These are phyloP conservation scores for Clavelina lepadiformis DNA, from an alignment of 23 tunicate genomes.

Conservation along the genomic window DNA sequence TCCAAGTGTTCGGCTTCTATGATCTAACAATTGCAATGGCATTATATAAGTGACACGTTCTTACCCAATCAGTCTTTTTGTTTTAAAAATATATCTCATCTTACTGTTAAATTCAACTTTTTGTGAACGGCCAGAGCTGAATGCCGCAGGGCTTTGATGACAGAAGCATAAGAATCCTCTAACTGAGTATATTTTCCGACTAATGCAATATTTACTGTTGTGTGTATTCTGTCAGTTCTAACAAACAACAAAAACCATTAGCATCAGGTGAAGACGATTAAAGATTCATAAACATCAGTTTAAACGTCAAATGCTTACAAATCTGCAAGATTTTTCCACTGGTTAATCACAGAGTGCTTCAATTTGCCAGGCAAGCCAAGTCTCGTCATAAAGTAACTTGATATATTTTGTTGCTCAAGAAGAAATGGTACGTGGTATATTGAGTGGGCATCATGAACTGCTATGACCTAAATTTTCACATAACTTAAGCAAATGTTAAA, in stretches of 20 bases:
- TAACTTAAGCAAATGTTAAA: not conserved
- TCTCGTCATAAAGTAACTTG: slow-evolving; percentile 46
- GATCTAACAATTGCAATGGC: slow-evolving; percentile 34
- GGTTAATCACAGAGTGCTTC: slow-evolving; percentile 15
- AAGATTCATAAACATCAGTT: not conserved
- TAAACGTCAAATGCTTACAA: slow-evolving; percentile 23
- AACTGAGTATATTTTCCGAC: slow-evolving; percentile 93
- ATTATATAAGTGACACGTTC: not conserved
- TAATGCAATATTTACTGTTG: slow-evolving; percentile 54
- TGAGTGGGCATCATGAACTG: slow-evolving; percentile 78
- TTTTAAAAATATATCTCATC: not conserved
- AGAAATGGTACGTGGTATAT: slow-evolving; percentile 80
- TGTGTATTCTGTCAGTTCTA: slow-evolving; percentile 62
- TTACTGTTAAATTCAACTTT: slow-evolving; percentile 67
- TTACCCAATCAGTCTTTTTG: not conserved
- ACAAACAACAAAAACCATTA: not conserved
- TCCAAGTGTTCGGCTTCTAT: slow-evolving; percentile 73
- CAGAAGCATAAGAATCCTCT: slow-evolving; percentile 93
- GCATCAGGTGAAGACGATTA: not conserved
- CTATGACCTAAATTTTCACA: slow-evolving; percentile 45
- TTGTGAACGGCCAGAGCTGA: slow-evolving; percentile 64
- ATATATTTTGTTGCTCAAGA: slow-evolving; percentile 68
- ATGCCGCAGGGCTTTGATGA: slow-evolving; percentile 86
- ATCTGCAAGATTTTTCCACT: slow-evolving; percentile 73
- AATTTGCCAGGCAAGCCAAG: slow-evolving; percentile 38